These are phyloP conservation scores for Uloborus plumipes DNA, from an alignment of 2,888 invertebrate genomes.

Conservation along the genomic window DNA sequence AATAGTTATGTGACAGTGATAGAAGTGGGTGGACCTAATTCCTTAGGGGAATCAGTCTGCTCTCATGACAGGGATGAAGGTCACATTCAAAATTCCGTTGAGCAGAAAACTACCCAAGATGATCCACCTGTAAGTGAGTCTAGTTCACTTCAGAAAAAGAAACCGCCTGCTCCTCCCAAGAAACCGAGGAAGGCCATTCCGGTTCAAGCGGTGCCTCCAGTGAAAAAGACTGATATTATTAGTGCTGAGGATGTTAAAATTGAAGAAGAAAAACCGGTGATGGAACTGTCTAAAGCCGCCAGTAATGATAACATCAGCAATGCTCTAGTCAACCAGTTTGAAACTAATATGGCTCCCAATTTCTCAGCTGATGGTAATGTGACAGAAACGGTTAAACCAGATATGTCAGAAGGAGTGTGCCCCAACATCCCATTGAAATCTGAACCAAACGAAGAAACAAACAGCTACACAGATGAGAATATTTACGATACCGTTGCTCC, in stretches of 20 bases:
- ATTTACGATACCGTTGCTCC: conserved; percentile 76
- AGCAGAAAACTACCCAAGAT: neutral
- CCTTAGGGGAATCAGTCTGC: neutral
- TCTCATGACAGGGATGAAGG: neutral
- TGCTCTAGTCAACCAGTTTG: conserved; percentile 48
- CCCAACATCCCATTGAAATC: no score
- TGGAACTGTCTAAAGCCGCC: neutral
- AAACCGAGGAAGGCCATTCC: conserved; percentile 58
- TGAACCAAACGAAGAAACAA: conserved; percentile 23
- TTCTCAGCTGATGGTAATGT: neutral
- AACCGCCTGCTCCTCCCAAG: conserved; percentile 62
- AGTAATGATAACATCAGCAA: conserved; percentile 19
- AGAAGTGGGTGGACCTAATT: conserved; percentile 54
- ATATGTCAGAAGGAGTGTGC: no score
- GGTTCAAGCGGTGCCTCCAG: conserved; percentile 48
- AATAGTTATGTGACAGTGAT: conserved; percentile 63
- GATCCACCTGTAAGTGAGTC: conserved; percentile 11
- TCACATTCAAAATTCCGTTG: neutral
- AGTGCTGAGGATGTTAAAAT: conserved; percentile 8
- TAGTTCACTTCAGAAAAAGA: conserved; percentile 50
- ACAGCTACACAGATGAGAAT: conserved; percentile 70
- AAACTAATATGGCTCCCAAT: neutral
- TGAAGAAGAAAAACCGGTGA: conserved; percentile 21
- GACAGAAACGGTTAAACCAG: no score
- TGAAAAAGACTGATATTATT: conserved; percentile 18